Base-by-base conservation (phyloP, 2,888 invertebrate genomes). In the Monochamus alternatus region DNA sequence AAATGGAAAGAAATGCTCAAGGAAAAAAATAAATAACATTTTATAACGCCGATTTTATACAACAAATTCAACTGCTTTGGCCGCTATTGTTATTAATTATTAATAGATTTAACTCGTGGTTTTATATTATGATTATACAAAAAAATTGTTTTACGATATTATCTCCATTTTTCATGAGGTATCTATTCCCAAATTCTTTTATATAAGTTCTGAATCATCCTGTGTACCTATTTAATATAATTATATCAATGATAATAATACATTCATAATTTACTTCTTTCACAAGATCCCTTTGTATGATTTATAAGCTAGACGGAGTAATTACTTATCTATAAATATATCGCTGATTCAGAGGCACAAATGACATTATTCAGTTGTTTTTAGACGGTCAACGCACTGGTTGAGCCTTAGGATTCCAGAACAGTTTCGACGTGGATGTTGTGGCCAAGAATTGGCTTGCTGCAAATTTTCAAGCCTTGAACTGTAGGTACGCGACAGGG, bases 311-410 rank as follows among this genome's bases (percentile, higher is more conserved):
- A 73, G 73, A 47, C 66, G 66, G 14, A 72, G 72, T n/a, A 66
- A 44, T 77, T 78, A 72, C 72, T 77, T 78, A 78, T 84, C 85
- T 85, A 86, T 84, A 85, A 85, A 86, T 86, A 86, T 79, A 80
- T 75, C 81, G 81, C 81, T 86, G 86, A 85, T 84, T 86, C 85
- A 84, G 80, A 80, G 78, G 82, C 80, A 80, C 78, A 82, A 83
- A 83, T 82, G 84, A 84, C 84, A 86, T 85, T 85, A 84, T 82
- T 80, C 82, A 81, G 84, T 83, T 84, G 84, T 84, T 85, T 86
- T 86, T 86, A 86, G 85, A 83, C 85, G 85, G 86, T 85, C 86
- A 85, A 83, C 82, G 85, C 80, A 81, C 82, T 14, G 52, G 31
- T 32, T 62, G 51, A 52, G 63, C 63, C 38, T 47, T 32, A 69